A percentile compares a stretch with the other conserved stretches of the same genome.
phyloP scores from a whole-genome alignment of 2,113 vertebrate species.

The Eptesicus fuscus region DNA sequence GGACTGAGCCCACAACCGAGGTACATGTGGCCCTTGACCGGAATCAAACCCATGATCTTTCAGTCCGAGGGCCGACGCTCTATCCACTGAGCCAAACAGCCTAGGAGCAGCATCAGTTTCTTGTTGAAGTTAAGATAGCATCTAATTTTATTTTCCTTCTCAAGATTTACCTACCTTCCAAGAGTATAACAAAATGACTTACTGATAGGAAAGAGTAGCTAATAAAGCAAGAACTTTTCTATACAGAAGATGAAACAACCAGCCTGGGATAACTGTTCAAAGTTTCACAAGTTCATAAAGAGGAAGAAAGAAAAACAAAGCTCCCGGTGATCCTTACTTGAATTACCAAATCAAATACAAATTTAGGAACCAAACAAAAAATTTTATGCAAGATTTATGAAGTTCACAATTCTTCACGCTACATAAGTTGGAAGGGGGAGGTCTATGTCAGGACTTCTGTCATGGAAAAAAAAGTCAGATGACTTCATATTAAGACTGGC shows the following conservation, averaged over 20 bases:
- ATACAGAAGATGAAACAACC: not conserved
- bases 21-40: no score
- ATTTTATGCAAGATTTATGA: not conserved
- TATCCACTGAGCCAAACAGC: no score
- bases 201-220: not conserved
- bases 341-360: conserved; percentile 41
- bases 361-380: conserved; percentile 43
- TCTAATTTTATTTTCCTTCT: conserved; percentile 40
- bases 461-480: not conserved
- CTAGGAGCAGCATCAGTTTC: not conserved
- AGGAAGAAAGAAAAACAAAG: conserved; percentile 6
- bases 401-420: conserved; percentile 41
- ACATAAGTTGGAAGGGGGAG: not conserved
- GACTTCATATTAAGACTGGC: not conserved
- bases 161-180: conserved; percentile 30
- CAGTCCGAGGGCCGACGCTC: no score
- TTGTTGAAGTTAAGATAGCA: conserved; percentile 13
- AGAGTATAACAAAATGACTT: conserved; percentile 17
- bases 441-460: not conserved
- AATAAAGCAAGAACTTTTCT: not conserved
- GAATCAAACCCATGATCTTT: no score
- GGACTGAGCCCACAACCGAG: no score
- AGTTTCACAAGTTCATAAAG: not conserved
- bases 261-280: not conserved
- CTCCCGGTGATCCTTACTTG: not conserved